Conservation (phyloP, 2,797 vertebrate genomes). For the Catharus ustulatus region DNA sequence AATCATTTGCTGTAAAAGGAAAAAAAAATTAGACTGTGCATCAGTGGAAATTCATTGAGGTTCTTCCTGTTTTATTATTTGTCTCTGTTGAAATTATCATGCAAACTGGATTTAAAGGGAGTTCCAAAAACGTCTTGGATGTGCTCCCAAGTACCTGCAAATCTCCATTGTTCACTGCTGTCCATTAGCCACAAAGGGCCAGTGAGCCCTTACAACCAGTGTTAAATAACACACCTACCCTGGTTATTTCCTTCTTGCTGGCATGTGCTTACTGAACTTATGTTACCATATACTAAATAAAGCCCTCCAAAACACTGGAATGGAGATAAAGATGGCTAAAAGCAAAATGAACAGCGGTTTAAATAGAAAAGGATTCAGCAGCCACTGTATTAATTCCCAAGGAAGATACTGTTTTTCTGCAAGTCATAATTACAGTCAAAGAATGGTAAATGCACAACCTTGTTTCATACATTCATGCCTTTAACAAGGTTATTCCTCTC, state of each 20-base stretch:
- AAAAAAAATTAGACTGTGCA: background rate
- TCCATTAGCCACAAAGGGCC: background rate
- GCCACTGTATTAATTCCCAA: background rate
- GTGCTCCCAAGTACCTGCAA: background rate
- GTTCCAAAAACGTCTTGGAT: background rate
- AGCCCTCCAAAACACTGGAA: background rate
- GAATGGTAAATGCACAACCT: background rate
- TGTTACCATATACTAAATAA: background rate
- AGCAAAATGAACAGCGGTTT: background rate
- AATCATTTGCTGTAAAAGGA: background rate
- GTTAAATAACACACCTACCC: fast-evolving
- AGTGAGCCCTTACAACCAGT: background rate
- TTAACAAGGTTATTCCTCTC: conserved; percentile 17
- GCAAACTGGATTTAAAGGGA: background rate
- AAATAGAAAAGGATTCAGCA: background rate
- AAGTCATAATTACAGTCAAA: background rate
- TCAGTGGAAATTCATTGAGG: background rate
- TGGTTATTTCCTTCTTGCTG: background rate
- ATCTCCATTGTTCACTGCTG: background rate
- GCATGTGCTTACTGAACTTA: background rate
- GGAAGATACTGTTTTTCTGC: background rate
- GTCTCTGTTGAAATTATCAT: background rate
- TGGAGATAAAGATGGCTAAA: background rate
- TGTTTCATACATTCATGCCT: background rate
- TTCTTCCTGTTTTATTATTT: background rate